phyloP scores from a whole-genome alignment of 2,113 vertebrate species.

The Saimiri boliviensis region DNA sequence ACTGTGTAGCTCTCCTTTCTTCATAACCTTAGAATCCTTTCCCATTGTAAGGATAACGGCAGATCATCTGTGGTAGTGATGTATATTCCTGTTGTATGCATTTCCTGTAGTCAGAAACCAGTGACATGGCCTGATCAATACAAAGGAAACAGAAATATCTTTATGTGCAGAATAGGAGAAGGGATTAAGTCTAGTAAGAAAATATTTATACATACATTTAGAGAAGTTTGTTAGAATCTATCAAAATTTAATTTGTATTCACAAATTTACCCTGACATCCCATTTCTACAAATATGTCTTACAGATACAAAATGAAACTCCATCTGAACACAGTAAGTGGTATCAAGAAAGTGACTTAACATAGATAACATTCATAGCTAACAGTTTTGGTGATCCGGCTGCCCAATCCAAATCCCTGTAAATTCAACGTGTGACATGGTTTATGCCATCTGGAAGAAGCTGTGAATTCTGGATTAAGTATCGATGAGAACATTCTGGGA shows the following conservation, averaged over 20 bases:
- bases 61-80: not conserved
- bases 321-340: not conserved
- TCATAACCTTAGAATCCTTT: not conserved
- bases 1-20: fast-evolving
- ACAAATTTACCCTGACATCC: not conserved
- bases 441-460: not conserved
- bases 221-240: not conserved
- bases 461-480: not conserved
- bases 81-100: not conserved
- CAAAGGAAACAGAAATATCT: not conserved
- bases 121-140: not conserved
- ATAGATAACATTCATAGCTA: not conserved
- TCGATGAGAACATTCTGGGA: not conserved
- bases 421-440: not conserved
- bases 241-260: not conserved
- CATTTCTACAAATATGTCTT: not conserved
- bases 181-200: not conserved
- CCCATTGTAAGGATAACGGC: not conserved
- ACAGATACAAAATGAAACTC: not conserved
- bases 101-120: not conserved
- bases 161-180: not conserved
- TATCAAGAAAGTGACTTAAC: not conserved
- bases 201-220: not conserved
- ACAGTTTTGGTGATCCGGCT: not conserved
- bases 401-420: not conserved